These are phyloP conservation scores for Silvanus unidentatus DNA, from an alignment of 2,888 invertebrate genomes.

Conservation along the genomic window DNA sequence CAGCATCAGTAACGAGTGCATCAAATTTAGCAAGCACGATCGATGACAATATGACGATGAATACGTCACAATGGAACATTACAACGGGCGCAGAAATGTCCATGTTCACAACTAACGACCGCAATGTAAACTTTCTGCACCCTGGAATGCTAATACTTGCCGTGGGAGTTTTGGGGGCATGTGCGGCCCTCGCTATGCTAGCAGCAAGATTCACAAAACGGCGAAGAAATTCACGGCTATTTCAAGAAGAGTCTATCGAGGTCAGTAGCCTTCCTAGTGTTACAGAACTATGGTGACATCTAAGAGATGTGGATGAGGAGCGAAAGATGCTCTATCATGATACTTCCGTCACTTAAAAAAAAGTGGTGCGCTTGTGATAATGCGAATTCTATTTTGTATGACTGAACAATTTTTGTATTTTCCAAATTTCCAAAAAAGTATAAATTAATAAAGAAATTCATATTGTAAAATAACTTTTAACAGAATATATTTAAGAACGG, in stretches of 20 bases:
- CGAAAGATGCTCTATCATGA: slow-evolving; percentile 42
- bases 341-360: slow-evolving; percentile 33
- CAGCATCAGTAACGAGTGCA: slow-evolving; percentile 10
- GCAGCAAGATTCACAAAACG: slow-evolving; percentile 44
- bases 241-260: slow-evolving; percentile 51
- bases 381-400: slow-evolving; percentile 31
- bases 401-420: slow-evolving; percentile 26
- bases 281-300: slow-evolving; percentile 66
- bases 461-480: slow-evolving; percentile 25
- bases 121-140: slow-evolving; percentile 42
- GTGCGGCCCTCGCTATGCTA: slow-evolving; percentile 50
- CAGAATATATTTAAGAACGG: slow-evolving; percentile 14
- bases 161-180: slow-evolving; percentile 52
- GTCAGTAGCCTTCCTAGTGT: slow-evolving; percentile 55
- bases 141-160: slow-evolving; percentile 55
- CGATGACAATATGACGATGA: slow-evolving; percentile 24
- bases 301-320: slow-evolving; percentile 52
- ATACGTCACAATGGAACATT: slow-evolving; percentile 23
- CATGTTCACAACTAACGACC: slow-evolving; percentile 34
- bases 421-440: not conserved
- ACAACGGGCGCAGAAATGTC: slow-evolving; percentile 36
- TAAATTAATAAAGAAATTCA: not conserved
- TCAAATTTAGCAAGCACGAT: slow-evolving; percentile 13
- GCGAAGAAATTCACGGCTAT: slow-evolving; percentile 33
- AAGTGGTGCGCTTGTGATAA: slow-evolving; percentile 26